These are phyloP conservation scores for Pogonocherus hispidulus DNA, from an alignment of 2,888 invertebrate genomes.

Conservation along the genomic window DNA sequence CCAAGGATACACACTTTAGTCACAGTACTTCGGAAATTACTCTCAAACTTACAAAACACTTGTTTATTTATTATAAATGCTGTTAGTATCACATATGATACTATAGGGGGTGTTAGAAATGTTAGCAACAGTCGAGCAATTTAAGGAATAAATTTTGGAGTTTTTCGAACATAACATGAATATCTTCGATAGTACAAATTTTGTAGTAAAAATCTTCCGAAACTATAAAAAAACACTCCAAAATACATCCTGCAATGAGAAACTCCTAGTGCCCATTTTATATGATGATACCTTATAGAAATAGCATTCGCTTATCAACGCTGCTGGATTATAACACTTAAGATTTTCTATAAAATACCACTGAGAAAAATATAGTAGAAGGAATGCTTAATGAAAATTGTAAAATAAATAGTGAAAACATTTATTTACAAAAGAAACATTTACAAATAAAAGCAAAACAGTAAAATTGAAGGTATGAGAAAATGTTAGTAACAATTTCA, in stretches of 20 bases:
- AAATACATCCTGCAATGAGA: not conserved
- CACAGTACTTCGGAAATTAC: too few relatives aligned
- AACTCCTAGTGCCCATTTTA: not conserved
- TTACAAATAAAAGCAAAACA: not conserved
- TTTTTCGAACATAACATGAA: too few relatives aligned
- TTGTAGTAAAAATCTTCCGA: too few relatives aligned
- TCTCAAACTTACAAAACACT: not conserved
- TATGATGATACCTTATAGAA: constrained; percentile 9
- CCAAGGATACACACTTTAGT: constrained; percentile 48
- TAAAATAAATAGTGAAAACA: not conserved
- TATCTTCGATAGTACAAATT: too few relatives aligned
- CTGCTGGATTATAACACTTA: not conserved
- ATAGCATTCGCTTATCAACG: too few relatives aligned
- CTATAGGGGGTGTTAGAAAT: not conserved
- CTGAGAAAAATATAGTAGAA: not conserved
- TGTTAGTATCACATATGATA: constrained; percentile 12
- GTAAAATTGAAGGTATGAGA: not conserved
- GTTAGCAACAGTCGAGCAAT: too few relatives aligned
- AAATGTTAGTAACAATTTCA: not conserved
- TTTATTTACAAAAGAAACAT: too few relatives aligned
- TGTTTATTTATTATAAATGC: constrained; percentile 34
- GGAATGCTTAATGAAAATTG: not conserved
- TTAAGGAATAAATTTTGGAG: too few relatives aligned
- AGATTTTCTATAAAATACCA: constrained; percentile 18
- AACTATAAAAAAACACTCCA: too few relatives aligned